phyloP scores from a whole-genome alignment of 2,888 invertebrate species.

The Sesia bembeciformis region DNA sequence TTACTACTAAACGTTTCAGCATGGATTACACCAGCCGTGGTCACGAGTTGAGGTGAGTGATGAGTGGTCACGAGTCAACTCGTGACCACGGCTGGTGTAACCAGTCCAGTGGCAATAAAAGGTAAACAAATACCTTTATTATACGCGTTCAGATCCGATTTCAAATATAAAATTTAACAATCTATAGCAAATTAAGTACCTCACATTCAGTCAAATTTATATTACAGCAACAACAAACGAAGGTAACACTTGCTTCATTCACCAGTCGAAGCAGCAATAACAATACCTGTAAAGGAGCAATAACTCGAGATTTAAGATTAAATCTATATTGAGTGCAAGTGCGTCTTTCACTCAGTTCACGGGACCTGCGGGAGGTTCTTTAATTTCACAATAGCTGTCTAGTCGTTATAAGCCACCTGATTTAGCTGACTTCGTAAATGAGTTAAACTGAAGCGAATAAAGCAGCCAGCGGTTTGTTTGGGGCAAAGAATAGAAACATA shows the following conservation, averaged over 20 bases:
- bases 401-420: slow-evolving; percentile 39
- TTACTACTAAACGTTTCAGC: no score
- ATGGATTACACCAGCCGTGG: no score
- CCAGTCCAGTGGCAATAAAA: no score
- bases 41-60: no score
- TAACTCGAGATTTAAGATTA: slow-evolving; percentile 36
- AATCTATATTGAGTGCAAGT: slow-evolving; percentile 31
- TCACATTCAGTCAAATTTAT: background rate
- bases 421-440: slow-evolving; percentile 45
- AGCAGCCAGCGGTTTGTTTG: slow-evolving; percentile 31
- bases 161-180: no score
- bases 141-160: no score
- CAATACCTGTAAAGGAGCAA: background rate
- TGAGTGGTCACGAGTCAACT: no score
- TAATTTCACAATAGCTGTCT: slow-evolving; percentile 22
- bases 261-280: slow-evolving; percentile 12
- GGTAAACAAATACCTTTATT: no score
- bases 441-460: slow-evolving; percentile 45
- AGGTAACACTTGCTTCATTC: slow-evolving; percentile 22
- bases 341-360: slow-evolving; percentile 37
- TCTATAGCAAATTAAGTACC: no score
- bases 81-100: no score
- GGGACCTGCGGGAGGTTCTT: slow-evolving; percentile 44
- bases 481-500: slow-evolving; percentile 30
- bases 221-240: background rate